A percentile compares a stretch with the other conserved stretches of the same genome.
These are phyloP conservation scores for Leptinotarsa texana DNA, from an alignment of 1,140 invertebrate species.

Conservation along the genomic window DNA sequence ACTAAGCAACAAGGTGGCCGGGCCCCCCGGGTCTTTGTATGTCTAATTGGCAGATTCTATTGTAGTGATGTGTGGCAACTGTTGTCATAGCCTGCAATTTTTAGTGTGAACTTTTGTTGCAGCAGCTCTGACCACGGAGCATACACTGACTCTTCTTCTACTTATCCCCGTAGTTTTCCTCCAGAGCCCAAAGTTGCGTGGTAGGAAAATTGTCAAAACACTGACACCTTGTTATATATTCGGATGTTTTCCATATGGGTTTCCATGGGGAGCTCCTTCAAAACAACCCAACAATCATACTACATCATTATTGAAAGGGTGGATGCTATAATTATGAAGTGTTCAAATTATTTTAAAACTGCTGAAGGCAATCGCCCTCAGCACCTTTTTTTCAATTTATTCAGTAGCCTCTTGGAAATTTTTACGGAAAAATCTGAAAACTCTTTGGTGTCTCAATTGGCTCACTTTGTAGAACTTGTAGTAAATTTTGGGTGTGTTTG, in stretches of 20 bases:
- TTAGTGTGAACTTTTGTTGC: constrained; percentile 54
- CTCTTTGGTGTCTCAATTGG: constrained; percentile 42
- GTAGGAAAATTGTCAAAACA: constrained; percentile 16
- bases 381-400: too few species aligned
- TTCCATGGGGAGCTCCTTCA: neutral
- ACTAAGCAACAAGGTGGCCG: constrained; percentile 21
- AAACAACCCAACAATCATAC: too few species aligned
- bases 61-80: constrained; percentile 55
- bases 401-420: neutral
- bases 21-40: constrained; percentile 26
- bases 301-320: too few species aligned
- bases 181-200: constrained; percentile 42
- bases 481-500: constrained; percentile 46
- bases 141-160: constrained; percentile 47
- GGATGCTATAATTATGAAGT: too few species aligned
- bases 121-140: constrained; percentile 55
- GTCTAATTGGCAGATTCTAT: constrained; percentile 54
- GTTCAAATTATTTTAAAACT: too few species aligned
- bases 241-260: neutral
- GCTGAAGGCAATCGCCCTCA: too few species aligned
- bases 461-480: constrained; percentile 34
- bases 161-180: constrained; percentile 38
- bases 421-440: neutral
- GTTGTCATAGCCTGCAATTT: constrained; percentile 55
- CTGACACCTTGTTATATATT: neutral